Percentiles rank a stretch among this genome's conserved stretches.
Evolutionary conservation across 2,888 invertebrate genomes (phyloP).

Genomic region (Cryptocephalus primarius): DNA sequence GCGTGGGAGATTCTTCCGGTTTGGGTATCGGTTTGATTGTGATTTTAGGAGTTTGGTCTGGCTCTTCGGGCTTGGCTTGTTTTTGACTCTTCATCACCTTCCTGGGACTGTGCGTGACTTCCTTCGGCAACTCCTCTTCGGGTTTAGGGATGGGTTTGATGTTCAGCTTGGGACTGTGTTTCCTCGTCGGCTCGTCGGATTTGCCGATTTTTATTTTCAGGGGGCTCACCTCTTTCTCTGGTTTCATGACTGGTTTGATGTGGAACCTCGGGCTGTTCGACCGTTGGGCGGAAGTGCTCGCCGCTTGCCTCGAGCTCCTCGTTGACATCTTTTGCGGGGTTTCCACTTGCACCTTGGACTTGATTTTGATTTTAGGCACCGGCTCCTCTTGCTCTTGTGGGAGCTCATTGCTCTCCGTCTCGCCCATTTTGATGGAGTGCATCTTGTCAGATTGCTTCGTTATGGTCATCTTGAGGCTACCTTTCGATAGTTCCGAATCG

Average conservation of each 20-base stretch:
- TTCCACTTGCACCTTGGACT: slow-evolving; percentile 26
- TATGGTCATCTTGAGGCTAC: slow-evolving; percentile 34
- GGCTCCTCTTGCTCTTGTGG: slow-evolving; percentile 19
- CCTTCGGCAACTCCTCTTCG: slow-evolving; percentile 13
- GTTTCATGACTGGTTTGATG: slow-evolving; percentile 33
- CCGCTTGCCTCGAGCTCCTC: slow-evolving; percentile 22
- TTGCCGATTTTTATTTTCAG: slow-evolving; percentile 40
- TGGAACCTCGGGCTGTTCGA: slow-evolving; percentile 34
- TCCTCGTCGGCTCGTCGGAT: slow-evolving; percentile 22
- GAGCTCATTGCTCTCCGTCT: slow-evolving; percentile 17
- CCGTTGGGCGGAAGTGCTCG: slow-evolving; percentile 24
- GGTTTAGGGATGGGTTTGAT: slow-evolving; percentile 9
- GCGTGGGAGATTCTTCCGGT: slow-evolving; percentile 26
- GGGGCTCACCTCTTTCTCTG: slow-evolving; percentile 17
- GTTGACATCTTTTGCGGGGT: slow-evolving; percentile 38
- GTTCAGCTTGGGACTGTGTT: slow-evolving; percentile 22
- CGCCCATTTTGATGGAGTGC: slow-evolving; percentile 34
- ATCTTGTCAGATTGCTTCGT: slow-evolving; percentile 33
- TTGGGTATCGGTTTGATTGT: slow-evolving; percentile 47
- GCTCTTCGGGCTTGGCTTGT: slow-evolving; percentile 30
- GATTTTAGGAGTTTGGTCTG: slow-evolving; percentile 37
- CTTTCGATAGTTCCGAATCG: slow-evolving; percentile 20
- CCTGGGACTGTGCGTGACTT: slow-evolving; percentile 24
- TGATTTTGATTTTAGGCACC: slow-evolving; percentile 29
- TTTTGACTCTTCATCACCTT: slow-evolving; percentile 39